Base-by-base conservation (phyloP, 2,888 invertebrate genomes). In the Neocrepidodera transversa region DNA sequence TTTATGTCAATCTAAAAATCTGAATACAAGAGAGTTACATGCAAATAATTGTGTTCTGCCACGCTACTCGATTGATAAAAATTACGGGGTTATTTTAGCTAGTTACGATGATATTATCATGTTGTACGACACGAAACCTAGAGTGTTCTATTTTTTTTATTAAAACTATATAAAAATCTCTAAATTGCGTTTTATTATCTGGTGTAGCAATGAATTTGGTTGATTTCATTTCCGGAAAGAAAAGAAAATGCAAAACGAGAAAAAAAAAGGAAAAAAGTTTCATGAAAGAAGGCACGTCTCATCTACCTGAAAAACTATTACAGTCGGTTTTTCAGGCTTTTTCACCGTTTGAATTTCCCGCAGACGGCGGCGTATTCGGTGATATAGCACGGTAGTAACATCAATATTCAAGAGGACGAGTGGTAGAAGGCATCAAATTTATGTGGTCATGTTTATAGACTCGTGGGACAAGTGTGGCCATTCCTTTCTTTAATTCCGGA, bases 401-500 rank as follows among this genome's bases (percentile, higher is more conserved):
- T 79, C 74, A 80, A 80, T 79, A 79, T 80, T 80, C 78, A 76
- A 72, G 71, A 68, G 71, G 74, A 72, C 70, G 73, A 73, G 74
- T 74, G 74, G 75, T 75, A 72, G 72, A 72, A 73, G 74, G 76
- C 79, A 80, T 80, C 79, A 80, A 80, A 80, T 80, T 80, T 80
- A 80, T 79, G 80, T 78, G 78, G 75, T 77, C 77, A 78, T 79
- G 80, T 80, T 80, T 80, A 80, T 80, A 79, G 79, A 78, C 79
- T 78, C 79, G 74, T 75, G 79, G 79, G 79, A 79, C 78, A 76
- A 77, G 76, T 74, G 76, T 74, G 78, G 78, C 78, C 76, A 76
- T 79, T 79, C 76, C 78, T 79, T 79, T 79, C 79, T 79, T 79
- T 77, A 78, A 78, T 79, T 78, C 77, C 74, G 75, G 74, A 70